A percentile compares a stretch with the other conserved stretches of the same genome.
These are phyloP conservation scores for Tridacna crocea DNA, from an alignment of 2,888 invertebrate genomes.

Conservation along the genomic window DNA sequence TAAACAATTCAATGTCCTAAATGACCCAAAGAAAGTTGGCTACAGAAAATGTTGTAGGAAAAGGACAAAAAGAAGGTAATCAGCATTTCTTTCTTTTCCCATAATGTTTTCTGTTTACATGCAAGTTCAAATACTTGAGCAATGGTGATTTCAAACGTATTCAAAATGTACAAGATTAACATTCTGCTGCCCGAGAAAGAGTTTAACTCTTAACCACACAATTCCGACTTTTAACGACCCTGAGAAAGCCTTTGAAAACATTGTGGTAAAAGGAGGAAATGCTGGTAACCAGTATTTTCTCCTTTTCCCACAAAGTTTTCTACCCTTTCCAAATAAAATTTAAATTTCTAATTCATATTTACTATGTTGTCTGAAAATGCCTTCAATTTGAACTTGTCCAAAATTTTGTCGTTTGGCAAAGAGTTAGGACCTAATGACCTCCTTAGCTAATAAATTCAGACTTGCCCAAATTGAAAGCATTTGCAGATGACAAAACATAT, in stretches of 20 bases:
- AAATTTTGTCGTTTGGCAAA: no score
- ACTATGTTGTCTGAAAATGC: no score
- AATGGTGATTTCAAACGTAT: not conserved
- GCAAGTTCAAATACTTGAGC: no score
- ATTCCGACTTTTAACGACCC: no score
- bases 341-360: no score
- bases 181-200: not conserved
- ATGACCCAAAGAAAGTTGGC: not conserved
- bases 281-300: not conserved
- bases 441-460: no score
- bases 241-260: not conserved
- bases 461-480: no score
- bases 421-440: no score
- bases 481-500: no score
- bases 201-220: not conserved
- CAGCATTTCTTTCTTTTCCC: not conserved
- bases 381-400: no score
- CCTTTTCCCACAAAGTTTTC: not conserved
- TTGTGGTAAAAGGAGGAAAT: not conserved
- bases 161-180: not conserved
- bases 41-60: not conserved
- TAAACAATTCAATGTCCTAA: no score
- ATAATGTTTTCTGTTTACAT: not conserved
- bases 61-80: not conserved
- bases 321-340: not conserved